Evolutionary conservation across 2,113 vertebrate genomes (phyloP).

Genomic region (Neofelis nebulosa): DNA sequence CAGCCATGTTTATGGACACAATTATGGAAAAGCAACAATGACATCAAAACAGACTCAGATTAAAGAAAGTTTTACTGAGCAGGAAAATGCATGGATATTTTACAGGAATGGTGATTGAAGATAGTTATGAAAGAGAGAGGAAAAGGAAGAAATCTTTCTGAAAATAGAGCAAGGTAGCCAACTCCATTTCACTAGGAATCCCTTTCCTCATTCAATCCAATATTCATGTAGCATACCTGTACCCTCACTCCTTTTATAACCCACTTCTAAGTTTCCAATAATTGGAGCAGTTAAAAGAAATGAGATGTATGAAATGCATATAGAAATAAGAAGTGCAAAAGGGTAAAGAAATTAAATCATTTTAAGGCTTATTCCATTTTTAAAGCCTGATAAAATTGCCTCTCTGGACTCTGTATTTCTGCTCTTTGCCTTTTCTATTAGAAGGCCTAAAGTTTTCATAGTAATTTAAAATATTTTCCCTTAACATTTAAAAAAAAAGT

Average conservation of each 20-base stretch:
- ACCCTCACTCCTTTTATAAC: neutral
- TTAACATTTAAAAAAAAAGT: neutral
- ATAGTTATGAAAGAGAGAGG: neutral
- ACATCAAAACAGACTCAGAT: neutral
- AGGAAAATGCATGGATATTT: neutral
- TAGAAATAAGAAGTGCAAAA: constrained; percentile 27
- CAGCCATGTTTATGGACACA: neutral
- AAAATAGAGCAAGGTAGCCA: neutral
- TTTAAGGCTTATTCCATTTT: constrained; percentile 37
- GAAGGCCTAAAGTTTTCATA: neutral
- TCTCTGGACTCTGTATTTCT: constrained; percentile 6
- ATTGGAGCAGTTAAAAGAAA: constrained; percentile 44
- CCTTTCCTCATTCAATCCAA: neutral
- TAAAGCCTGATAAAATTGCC: constrained; percentile 25
- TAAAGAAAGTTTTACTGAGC: neutral
- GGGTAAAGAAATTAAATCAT: constrained; percentile 55
- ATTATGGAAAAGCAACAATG: neutral
- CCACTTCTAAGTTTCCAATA: neutral
- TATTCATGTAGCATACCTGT: neutral
- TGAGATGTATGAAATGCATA: constrained; percentile 46
- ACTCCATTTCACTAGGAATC: neutral
- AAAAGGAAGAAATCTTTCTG: neutral
- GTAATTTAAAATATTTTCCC: constrained; percentile 6
- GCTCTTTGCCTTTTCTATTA: neutral
- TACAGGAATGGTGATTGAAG: neutral